Base-by-base conservation (phyloP, 1,140 invertebrate species). In the Microplitis mediator region DNA sequence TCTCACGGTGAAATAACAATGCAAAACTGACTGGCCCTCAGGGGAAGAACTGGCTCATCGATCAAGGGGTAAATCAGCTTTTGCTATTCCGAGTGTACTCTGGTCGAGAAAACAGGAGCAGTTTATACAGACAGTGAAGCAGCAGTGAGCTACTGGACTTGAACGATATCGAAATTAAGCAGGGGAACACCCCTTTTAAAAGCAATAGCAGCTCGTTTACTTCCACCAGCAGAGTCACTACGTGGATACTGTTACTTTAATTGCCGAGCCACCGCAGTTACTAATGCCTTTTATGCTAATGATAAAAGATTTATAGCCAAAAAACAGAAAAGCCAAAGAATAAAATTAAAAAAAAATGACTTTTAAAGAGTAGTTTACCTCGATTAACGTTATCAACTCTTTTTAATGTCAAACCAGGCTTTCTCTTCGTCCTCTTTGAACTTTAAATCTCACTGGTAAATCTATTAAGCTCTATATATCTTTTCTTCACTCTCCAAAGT, bases 231-330 rank as follows among this genome's bases (percentile, higher is more conserved):
- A 45, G 8, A 45, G 63, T 36, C 54, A 51, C 64, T 45, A 61
- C 23, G 54, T 73, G 74, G 67, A 73, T 72, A 78, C 75, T 78
- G 74, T 78, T 77, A 77, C 77, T 81, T 45, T 81, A 80, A 81
- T 81, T 81, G 78, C 68, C 52, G 61, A 66, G 11, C 63, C 51
- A 54, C 54, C 56, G 5, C 56, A 58, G 56, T 58, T 23, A 14
- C 69, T 79, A 80, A 80, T 80, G 79, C 75, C 69, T 79, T 45
- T 45, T 80, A 80, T 80, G 78, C 78, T 82, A 82, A 82, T 78
- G 69, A 73, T 62, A 61, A 62, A 71, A 78, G 76, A 79, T 78
- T 78, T 81, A 79, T 75, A 67, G 69, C 34, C 39, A 71, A 74
- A 75, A 73, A 76, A 78, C 75, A 77, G 23, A 23, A 79, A 72